These are phyloP conservation scores for Brachionus rubens DNA, from an alignment of 1,140 invertebrate genomes.

Conservation along the genomic window DNA sequence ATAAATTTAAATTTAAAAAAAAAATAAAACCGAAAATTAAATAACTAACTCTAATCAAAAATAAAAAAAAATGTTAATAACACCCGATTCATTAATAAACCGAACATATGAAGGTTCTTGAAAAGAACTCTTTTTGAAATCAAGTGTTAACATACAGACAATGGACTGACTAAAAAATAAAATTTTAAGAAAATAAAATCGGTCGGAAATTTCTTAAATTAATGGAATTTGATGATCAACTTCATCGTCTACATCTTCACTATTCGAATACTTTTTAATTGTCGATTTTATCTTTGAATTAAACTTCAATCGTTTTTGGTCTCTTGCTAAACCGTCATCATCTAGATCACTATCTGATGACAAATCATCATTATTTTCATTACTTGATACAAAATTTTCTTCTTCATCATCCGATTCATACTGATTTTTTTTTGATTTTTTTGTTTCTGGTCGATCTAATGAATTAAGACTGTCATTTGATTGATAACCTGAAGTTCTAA, in stretches of 20 bases:
- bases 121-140: too few relatives aligned
- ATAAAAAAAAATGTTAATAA: too few relatives aligned
- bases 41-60: too few relatives aligned
- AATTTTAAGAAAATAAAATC: too few relatives aligned
- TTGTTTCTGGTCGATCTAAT: neutral
- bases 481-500: neutral
- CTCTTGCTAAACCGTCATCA: neutral
- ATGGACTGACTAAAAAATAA: too few relatives aligned
- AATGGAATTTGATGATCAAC: conserved; percentile 31
- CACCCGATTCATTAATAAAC: too few relatives aligned
- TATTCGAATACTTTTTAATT: conserved; percentile 22
- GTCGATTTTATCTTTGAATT: conserved; percentile 31
- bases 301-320: neutral
- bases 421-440: neutral
- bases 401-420: conserved; percentile 6
- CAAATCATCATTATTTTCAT: neutral
- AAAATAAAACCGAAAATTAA: too few relatives aligned
- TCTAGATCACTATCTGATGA: neutral
- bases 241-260: conserved; percentile 24
- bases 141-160: too few relatives aligned
- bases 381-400: conserved; percentile 2
- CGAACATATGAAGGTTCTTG: too few relatives aligned
- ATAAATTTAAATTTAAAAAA: too few relatives aligned
- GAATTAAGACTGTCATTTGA: neutral
- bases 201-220: conserved; percentile 13